Evolutionary conservation across 2,113 vertebrate species (phyloP), one percentile per base, ranked within the genome.

Genomic region (Charina bottae): DNA sequence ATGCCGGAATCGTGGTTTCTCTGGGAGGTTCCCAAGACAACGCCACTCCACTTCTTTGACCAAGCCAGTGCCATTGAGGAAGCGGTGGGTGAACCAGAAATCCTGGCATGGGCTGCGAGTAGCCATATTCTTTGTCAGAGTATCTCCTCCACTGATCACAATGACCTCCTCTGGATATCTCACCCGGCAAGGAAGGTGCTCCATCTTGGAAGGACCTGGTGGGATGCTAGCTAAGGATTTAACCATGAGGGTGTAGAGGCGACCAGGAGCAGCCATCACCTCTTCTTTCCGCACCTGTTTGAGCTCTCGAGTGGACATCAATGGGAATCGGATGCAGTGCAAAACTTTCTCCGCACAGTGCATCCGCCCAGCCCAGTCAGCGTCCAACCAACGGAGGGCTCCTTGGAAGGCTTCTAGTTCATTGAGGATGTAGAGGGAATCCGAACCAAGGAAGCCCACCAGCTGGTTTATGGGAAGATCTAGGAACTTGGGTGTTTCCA

Each of bases 251-350:
- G 96, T 96, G 0, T 3, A 92, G 23, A 93, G 92, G 92, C 60
- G 93, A 83, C 96, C 97, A 7, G 96, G 96, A 58, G 91, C 93
- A 37, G 97, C 97, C 93, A 91, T 97, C 84, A 97, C 95, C 89
- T 98, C 97, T 1, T 98, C 96, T 0, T 98, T 97, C 0, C 97
- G 95, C 28, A 99, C 98, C 90, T 98, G 98, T 89, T 97, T 97
- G 94, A 99, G 98, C 96, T 99, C 98, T 56, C 96, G 93, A 90
- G 98, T 98, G 0, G 98, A 99, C 99, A 99, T 99, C 72, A 99
- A 98, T 6, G 98, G 97, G 64, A 99, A 99, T 28, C 98, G 98
- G 37, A 99, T 97, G 0, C 97, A 98, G 0, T 85, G 96, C 97
- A 99, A 97, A 6, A 99, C 92, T 21, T 96, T 89, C 56, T 96